Evolutionary conservation across 2,797 vertebrate species (phyloP).

Genomic region (Karalla daura): DNA sequence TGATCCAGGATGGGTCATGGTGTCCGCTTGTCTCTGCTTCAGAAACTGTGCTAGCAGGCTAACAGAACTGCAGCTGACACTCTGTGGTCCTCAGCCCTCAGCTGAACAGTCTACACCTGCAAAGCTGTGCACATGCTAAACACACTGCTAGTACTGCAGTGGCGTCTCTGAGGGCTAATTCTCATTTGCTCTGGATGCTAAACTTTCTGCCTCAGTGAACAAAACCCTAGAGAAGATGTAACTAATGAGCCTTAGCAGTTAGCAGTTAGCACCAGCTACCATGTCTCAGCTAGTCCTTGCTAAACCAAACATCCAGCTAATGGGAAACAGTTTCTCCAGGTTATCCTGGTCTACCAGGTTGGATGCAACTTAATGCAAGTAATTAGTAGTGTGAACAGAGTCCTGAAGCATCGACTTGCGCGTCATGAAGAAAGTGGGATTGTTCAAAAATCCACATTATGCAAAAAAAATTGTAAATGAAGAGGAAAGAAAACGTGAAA

Average conservation of each 20-base stretch:
- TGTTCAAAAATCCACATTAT: slow-evolving; percentile 93
- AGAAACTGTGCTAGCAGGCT: too few relatives aligned
- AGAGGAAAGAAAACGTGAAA: slow-evolving; percentile 70
- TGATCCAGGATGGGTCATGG: slow-evolving; percentile 89
- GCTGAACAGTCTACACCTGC: too few relatives aligned
- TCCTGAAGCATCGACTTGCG: slow-evolving; percentile 77
- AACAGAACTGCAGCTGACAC: too few relatives aligned
- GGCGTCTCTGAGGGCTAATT: neutral
- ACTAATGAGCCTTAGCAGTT: neutral
- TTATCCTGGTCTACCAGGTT: too few relatives aligned
- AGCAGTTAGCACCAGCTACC: neutral
- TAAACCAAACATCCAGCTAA: too few relatives aligned
- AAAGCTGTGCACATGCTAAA: too few relatives aligned
- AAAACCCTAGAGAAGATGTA: neutral
- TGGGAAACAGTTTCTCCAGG: too few relatives aligned
- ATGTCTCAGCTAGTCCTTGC: too few relatives aligned
- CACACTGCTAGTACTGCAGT: neutral
- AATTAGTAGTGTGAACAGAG: too few relatives aligned
- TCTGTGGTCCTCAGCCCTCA: too few relatives aligned
- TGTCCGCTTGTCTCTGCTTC: too few relatives aligned
- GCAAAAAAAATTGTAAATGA: slow-evolving; percentile 89
- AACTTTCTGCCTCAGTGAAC: neutral
- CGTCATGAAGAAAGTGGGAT: slow-evolving; percentile 68
- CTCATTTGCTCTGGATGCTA: neutral
- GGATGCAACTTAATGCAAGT: neutral